A percentile compares a stretch with the other conserved stretches of the same genome.
phyloP scores from a whole-genome alignment of 64 coral and sea anemone species.

The Actinia tenebrosa region DNA sequence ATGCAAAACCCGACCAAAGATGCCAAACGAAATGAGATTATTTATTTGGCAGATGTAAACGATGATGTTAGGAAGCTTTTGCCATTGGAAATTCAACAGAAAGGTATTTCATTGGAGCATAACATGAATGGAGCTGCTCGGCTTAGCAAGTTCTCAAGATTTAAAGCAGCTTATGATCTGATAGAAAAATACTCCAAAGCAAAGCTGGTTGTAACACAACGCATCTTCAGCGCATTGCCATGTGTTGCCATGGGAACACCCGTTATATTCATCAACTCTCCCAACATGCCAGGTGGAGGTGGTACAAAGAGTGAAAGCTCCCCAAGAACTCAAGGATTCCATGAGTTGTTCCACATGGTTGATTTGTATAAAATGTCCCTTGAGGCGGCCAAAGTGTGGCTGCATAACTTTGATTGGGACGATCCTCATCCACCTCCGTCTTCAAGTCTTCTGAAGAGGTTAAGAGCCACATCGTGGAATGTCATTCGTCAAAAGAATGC shows the following conservation, averaged over 20 bases:
- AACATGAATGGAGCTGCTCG: not conserved
- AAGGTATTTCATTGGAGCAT: not conserved
- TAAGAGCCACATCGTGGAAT: constrained; percentile 35
- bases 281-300: not conserved
- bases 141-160: not conserved
- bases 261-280: constrained; percentile 2
- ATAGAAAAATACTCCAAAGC: constrained; percentile 19
- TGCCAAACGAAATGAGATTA: not conserved
- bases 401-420: constrained; percentile 10
- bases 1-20: not conserved
- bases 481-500: not conserved
- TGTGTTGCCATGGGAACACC: constrained; percentile 33
- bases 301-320: not conserved
- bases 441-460: constrained; percentile 16
- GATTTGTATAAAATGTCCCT: not conserved
- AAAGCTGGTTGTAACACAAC: constrained; percentile 15
- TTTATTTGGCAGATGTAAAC: constrained; percentile 17
- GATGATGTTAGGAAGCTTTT: not conserved
- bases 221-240: constrained; percentile 7
- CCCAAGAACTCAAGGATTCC: not conserved
- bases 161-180: not conserved
- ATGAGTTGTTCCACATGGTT: not conserved
- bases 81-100: constrained; percentile 16
- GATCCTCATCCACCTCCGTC: constrained; percentile 6
- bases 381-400: not conserved